Conservation (phyloP, 2,888 invertebrate genomes). For the Glyphotaelius pellucidus region DNA sequence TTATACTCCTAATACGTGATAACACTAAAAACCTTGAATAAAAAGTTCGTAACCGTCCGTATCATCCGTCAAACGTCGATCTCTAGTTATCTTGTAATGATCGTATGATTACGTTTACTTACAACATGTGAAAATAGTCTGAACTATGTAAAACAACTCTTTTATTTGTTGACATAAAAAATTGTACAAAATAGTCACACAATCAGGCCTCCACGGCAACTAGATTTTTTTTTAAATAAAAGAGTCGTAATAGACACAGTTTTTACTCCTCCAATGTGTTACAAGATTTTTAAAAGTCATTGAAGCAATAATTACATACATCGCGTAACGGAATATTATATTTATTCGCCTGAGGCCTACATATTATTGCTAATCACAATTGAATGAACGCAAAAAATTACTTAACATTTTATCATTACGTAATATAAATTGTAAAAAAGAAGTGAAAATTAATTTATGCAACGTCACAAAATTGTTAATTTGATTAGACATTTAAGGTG, state of each 20-base stretch:
- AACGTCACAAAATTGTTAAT: not conserved
- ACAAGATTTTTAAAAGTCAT: not conserved
- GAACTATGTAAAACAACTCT: not conserved
- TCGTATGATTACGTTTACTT: not conserved
- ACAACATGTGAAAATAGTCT: not conserved
- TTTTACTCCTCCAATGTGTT: not conserved
- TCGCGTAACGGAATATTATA: slow-evolving; percentile 2
- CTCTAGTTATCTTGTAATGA: not conserved
- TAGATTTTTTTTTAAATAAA: not conserved
- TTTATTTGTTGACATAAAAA: not conserved
- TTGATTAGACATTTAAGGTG: not conserved
- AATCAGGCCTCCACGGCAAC: not conserved
- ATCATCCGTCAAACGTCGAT: not conserved
- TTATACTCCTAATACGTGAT: not conserved
- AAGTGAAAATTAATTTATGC: not conserved
- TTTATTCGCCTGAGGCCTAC: not conserved
- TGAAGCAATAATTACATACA: not conserved
- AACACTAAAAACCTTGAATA: not conserved
- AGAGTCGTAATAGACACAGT: not conserved
- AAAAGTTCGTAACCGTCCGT: not conserved
- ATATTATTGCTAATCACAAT: not conserved
- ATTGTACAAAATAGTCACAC: not conserved
- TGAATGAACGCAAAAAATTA: not conserved
- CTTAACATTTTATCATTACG: not conserved
- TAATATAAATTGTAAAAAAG: not conserved